Conservation (phyloP, 2,888 invertebrate genomes). For the Agrilus biguttatus region DNA sequence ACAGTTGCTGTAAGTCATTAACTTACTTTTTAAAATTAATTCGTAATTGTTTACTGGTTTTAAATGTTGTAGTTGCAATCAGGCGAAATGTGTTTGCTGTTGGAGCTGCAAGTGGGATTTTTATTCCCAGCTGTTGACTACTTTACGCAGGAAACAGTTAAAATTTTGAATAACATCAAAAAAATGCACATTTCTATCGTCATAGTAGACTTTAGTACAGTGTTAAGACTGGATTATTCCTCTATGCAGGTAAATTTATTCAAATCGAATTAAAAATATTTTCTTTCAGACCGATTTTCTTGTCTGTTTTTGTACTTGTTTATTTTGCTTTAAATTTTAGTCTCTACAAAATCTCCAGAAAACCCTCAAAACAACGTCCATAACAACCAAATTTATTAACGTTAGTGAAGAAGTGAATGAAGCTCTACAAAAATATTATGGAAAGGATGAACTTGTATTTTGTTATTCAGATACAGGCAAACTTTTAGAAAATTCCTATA, state of each 20-base stretch:
- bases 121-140: slow-evolving; percentile 58
- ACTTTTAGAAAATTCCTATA: too few species aligned
- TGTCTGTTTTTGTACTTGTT: background rate
- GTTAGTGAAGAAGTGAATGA: too few species aligned
- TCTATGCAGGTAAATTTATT: slow-evolving; percentile 7
- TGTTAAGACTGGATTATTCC: slow-evolving; percentile 10
- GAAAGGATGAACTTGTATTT: too few species aligned
- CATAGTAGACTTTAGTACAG: slow-evolving; percentile 8
- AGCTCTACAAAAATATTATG: too few species aligned
- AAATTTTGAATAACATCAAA: slow-evolving; percentile 25
- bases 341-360: too few species aligned
- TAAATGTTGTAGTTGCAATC: slow-evolving; percentile 26
- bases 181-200: slow-evolving; percentile 4
- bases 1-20: slow-evolving; percentile 16
- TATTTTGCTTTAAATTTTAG: too few species aligned
- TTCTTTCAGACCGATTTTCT: background rate
- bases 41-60: background rate
- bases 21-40: background rate
- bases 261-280: background rate
- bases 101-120: slow-evolving; percentile 50
- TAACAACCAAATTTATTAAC: too few species aligned
- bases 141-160: slow-evolving; percentile 40
- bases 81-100: slow-evolving; percentile 38
- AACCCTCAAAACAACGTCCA: too few species aligned
- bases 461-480: too few species aligned